Evolutionary conservation across 1,140 invertebrate species (phyloP).

Genomic region (Drosophila nebulosa): DNA sequence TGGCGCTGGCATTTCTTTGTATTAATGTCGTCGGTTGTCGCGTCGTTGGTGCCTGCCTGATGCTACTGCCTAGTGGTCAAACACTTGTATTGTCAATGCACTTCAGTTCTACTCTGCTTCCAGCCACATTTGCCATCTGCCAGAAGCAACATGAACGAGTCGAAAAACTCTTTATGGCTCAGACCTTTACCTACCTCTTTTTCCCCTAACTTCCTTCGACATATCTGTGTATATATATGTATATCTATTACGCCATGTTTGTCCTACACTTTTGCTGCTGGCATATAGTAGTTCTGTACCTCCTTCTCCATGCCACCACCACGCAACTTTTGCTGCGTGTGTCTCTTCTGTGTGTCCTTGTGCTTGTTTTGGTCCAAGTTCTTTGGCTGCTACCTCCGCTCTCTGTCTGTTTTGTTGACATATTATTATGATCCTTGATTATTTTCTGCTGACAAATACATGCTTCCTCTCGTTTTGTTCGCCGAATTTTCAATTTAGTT

Average conservation of each 20-base stretch:
- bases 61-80: conserved; percentile 17
- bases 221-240: neutral
- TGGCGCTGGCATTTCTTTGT: conserved; percentile 17
- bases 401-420: conserved; percentile 58
- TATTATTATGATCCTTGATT: conserved; percentile 79
- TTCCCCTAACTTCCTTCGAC: neutral
- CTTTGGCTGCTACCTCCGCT: neutral
- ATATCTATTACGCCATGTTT: conserved; percentile 71
- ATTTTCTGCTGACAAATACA: conserved; percentile 79
- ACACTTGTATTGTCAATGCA: conserved; percentile 70
- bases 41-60: conserved; percentile 12
- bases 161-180: conserved; percentile 24
- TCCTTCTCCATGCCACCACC: conserved; percentile 6
- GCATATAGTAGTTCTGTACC: conserved; percentile 49
- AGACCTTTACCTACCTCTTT: neutral
- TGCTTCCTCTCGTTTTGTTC: conserved; percentile 55
- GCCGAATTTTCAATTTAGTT: conserved; percentile 17
- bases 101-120: conserved; percentile 34
- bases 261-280: conserved; percentile 65
- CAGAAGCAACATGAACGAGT: conserved; percentile 61
- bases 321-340: conserved; percentile 46
- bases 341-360: conserved; percentile 50
- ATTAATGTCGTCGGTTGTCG: conserved; percentile 25
- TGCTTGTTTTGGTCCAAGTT: conserved; percentile 52
- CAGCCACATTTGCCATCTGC: conserved; percentile 70